Conservation (phyloP, 1,140 invertebrate species). For the Pseudomyrmex pallidus region DNA sequence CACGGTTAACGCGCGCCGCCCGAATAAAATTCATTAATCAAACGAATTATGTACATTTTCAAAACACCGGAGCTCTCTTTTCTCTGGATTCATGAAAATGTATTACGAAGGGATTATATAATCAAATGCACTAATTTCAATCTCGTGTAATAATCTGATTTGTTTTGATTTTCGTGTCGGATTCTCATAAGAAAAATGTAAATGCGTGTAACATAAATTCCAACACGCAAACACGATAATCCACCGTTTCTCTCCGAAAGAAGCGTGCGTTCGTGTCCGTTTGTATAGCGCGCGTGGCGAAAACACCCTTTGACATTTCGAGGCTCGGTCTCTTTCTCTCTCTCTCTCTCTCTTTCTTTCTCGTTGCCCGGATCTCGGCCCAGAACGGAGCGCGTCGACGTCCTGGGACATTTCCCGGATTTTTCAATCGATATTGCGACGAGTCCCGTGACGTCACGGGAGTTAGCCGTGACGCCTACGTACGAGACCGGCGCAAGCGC, state of each 20-base stretch:
- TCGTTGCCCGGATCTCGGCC: conserved; percentile 63
- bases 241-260: neutral
- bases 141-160: neutral
- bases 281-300: conserved; percentile 4
- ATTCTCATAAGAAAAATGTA: neutral
- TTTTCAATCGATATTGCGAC: conserved; percentile 76
- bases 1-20: neutral
- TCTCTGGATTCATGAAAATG: too few species aligned
- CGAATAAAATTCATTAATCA: too few species aligned
- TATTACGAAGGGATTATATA: too few species aligned
- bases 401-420: conserved; percentile 76
- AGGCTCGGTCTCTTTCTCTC: conserved; percentile 15
- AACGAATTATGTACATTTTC: too few species aligned
- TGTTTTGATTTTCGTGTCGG: neutral
- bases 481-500: conserved; percentile 64
- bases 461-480: conserved; percentile 71
- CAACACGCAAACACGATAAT: conserved; percentile 24
- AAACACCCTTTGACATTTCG: conserved; percentile 59
- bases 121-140: neutral
- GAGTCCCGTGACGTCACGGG: conserved; percentile 74
- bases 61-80: too few species aligned
- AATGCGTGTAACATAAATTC: neutral
- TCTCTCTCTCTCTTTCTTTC: neutral
- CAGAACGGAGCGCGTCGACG: conserved; percentile 71
- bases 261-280: neutral